Base-by-base conservation (phyloP, 1,140 invertebrate species). In the Pectinophora gossypiella region DNA sequence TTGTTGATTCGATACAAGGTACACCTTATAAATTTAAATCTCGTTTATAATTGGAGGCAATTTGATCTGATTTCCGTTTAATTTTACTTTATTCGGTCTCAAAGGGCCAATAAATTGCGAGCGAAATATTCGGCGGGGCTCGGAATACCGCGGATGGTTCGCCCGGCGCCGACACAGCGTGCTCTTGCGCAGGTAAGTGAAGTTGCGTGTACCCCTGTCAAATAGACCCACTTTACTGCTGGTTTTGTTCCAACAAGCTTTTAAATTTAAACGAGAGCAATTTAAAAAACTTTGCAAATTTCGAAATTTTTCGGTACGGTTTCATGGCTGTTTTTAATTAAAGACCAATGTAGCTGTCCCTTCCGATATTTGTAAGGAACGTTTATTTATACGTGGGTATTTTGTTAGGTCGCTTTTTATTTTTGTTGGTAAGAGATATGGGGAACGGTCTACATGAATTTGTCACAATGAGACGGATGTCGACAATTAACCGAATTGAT, bases 141-240 rank as follows among this genome's bases (percentile, higher is more conserved):
- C 57, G 50, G 61, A 68, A 78, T 76, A 58, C 66, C 62, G 47
- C 19, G 52, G 57, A 68, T 64, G 58, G 49, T 58, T 55, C 16
- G 45, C 49, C 10, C 13, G 9, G 12, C 13, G 19, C 7, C 19
- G 18, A 44, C 49, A 69, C 74, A 65, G 49, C 60, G 54, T 59
- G 64, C 64, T 76, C 64, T 57, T 58, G 64, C 60, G 72, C 69
- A 66, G 54, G 64, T 79, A 79, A 82, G 76, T 78, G 65, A 78
- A 75, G 68, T 76, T 83, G 70, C 75, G 48, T 80, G 79, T 80
- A 59, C 48, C 46, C 59, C 68, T 60, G 68, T 70, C 70, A 58
- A 70, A 65, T 74, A 62, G 61, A 57, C 52, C 70, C 75, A 76
- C 70, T 79, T 82, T 78, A 78, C 78, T 59, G 61, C 56, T 54